Conservation (phyloP, 2,797 vertebrate genomes). For the Tinamus major region DNA sequence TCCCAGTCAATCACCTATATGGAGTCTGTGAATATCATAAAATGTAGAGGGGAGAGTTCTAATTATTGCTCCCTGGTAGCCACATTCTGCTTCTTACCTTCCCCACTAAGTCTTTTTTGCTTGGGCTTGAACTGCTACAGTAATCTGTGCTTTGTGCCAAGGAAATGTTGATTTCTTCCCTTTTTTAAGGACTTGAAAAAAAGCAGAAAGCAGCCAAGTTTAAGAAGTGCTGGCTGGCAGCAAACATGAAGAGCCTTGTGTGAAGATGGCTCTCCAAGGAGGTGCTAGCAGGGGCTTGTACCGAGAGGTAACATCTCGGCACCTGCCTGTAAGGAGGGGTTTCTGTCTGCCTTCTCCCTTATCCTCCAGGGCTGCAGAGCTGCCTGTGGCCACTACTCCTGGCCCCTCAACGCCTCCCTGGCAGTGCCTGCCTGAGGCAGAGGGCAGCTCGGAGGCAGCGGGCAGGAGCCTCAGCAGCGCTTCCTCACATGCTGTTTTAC, state of each 20-base stretch:
- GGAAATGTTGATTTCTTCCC: neutral
- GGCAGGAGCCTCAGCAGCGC: too few relatives aligned
- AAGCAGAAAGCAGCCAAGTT: slow-evolving; percentile 85
- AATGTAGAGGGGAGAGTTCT: neutral
- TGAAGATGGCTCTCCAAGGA: neutral
- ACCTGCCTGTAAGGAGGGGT: too few relatives aligned
- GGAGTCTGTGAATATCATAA: fast-evolving
- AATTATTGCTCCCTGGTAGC: neutral
- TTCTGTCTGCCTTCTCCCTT: too few relatives aligned
- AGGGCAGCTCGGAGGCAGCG: too few relatives aligned
- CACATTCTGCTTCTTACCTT: neutral
- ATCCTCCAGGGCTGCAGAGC: too few relatives aligned
- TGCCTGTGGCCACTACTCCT: too few relatives aligned
- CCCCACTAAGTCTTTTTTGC: neutral
- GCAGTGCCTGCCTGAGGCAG: too few relatives aligned
- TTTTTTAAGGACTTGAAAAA: slow-evolving; percentile 78
- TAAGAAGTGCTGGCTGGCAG: slow-evolving; percentile 85
- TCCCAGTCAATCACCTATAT: too few relatives aligned
- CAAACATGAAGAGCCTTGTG: slow-evolving; percentile 62
- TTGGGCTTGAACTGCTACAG: neutral
- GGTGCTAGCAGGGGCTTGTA: neutral
- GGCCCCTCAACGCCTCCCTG: too few relatives aligned
- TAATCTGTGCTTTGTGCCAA: neutral
- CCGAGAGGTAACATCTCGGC: neutral
- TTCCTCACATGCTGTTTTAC: too few relatives aligned